Percentiles rank a stretch among this genome's conserved stretches.
Conservation (phyloP, 1,140 invertebrate genomes). For the Caenorhabditis briggsae region DNA sequence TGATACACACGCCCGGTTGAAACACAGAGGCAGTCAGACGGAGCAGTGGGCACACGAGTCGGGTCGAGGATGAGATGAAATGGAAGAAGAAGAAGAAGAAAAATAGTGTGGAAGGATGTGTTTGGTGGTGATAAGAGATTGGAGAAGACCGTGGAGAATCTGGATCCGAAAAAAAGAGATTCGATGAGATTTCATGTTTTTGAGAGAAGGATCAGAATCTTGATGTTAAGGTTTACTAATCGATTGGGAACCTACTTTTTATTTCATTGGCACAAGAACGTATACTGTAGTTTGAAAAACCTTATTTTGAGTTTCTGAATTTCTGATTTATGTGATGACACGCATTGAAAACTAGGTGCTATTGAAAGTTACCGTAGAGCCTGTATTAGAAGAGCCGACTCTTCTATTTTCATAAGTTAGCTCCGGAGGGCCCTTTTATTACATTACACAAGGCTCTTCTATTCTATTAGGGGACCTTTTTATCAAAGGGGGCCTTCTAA, state of each 20-base stretch:
- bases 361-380: too few relatives aligned
- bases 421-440: too few relatives aligned
- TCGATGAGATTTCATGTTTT: not conserved
- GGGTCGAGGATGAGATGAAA: conserved; percentile 46
- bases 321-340: too few relatives aligned
- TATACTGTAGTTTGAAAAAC: too few relatives aligned
- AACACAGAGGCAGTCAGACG: conserved; percentile 36
- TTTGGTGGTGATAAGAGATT: conserved; percentile 61
- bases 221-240: not conserved
- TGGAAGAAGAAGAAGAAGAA: not conserved
- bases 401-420: too few relatives aligned
- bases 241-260: not conserved
- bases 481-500: too few relatives aligned
- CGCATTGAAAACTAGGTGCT: too few relatives aligned
- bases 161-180: conserved; percentile 36
- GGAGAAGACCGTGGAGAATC: conserved; percentile 35
- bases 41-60: conserved; percentile 39
- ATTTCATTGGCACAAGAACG: not conserved
- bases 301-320: too few relatives aligned
- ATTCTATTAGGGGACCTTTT: too few relatives aligned
- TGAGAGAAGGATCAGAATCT: not conserved
- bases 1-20: conserved; percentile 7
- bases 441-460: too few relatives aligned
- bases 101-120: conserved; percentile 5
- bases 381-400: too few relatives aligned